Conservation (phyloP, 2,113 vertebrate species). For the Indicator maculatus region DNA sequence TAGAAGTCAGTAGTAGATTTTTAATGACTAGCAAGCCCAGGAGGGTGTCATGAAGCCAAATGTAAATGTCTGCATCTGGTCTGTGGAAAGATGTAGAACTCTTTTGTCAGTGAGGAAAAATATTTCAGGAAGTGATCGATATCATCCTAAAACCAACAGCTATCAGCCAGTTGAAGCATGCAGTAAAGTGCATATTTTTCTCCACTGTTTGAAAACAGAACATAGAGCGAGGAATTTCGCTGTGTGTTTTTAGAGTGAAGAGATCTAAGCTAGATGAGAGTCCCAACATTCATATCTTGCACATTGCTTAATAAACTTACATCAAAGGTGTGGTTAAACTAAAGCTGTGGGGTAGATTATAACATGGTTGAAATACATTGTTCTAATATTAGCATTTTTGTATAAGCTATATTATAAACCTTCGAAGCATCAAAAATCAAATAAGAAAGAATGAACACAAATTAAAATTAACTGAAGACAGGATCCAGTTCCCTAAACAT, state of each 20-base stretch:
- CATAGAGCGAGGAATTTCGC: neutral
- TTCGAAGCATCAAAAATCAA: neutral
- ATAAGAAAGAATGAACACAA: neutral
- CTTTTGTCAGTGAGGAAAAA: neutral
- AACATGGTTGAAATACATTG: neutral
- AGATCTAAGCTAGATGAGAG: neutral
- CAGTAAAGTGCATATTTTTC: neutral
- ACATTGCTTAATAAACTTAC: neutral
- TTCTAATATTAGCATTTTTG: neutral
- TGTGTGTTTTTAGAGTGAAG: neutral
- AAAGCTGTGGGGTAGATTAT: neutral
- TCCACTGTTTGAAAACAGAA: neutral
- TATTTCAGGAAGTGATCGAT: neutral
- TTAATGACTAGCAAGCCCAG: neutral
- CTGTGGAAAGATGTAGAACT: neutral
- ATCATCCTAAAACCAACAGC: neutral
- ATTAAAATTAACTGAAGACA: neutral
- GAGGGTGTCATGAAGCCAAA: neutral
- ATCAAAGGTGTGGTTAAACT: neutral
- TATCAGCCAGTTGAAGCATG: neutral
- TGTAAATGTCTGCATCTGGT: neutral
- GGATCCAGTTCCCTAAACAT: neutral
- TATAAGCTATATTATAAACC: neutral
- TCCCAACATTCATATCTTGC: neutral
- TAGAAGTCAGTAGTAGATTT: neutral